Base-by-base conservation (phyloP, 2,113 vertebrate genomes). In the Neolamprologus brichardi region DNA sequence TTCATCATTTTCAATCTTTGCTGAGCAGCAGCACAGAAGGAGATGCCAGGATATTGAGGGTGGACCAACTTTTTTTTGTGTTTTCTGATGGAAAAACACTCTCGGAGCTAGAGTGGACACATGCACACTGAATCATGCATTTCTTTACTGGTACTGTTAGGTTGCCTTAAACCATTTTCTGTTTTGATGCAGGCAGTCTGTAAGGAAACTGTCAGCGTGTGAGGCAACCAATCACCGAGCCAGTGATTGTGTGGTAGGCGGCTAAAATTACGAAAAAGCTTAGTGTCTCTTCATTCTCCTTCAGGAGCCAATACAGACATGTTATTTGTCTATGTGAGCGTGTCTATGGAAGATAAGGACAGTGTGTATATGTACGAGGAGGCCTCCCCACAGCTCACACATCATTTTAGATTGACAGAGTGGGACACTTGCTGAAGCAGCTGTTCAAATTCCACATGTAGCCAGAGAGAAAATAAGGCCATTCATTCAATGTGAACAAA, bases 381-480 rank as follows among this genome's bases (percentile, higher is more conserved):
- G 88, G 79, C 90, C 92, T 93, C 90, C 91, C 80, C 86, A 88
- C 85, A 78, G 84, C 88, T 92, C 88, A 87, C 88, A 92, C 85
- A 85, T 89, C 84, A 92, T 82, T 89, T 72, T 37, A 77, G 81
- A 90, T 79, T 90, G 87, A 94, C 89, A 91, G 84, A 90, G 89
- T 84, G 85, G 86, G 90, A 87, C 81, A 46, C 72, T 85, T 23
- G 81, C 87, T 28, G 72, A 70, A 93, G 93, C 94, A 94, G 95
- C 95, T 95, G 95, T 91, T 95, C 58, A 64, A 87, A 96, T 95
- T 96, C 94, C 91, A 82, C 78, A 93, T 91, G 92, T 89, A 90
- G 84, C 84, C 32, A 49, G 15, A 32, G 60, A 75, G 37, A 70
- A 89, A 85, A 92, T 18, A 60, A 89, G 80, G 60, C 14, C 10